phyloP scores from a whole-genome alignment of 2,888 invertebrate species.

The Melinaea menophilus region DNA sequence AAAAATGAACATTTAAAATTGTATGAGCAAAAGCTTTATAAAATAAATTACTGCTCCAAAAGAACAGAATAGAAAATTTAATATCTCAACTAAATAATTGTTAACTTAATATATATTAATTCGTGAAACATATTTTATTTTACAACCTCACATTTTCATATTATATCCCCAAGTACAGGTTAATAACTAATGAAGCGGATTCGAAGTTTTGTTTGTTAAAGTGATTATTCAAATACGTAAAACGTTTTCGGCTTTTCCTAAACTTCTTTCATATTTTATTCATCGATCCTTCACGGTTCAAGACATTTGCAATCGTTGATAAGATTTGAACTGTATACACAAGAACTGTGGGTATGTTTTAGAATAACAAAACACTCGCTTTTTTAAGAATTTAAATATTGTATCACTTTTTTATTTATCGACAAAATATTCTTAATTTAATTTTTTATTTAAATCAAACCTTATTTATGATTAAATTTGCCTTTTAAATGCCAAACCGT shows the following conservation, averaged over 20 bases:
- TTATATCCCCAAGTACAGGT: conserved; percentile 49
- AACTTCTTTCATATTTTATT: conserved; percentile 77
- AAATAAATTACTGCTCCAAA: no score
- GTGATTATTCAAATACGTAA: conserved; percentile 77
- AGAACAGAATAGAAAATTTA: not conserved
- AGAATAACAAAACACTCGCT: conserved; percentile 3
- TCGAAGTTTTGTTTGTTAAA: conserved; percentile 75
- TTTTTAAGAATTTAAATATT: conserved; percentile 16
- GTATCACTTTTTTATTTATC: conserved; percentile 43
- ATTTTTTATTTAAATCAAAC: conserved; percentile 32
- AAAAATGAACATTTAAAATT: no score
- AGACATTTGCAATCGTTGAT: conserved; percentile 64
- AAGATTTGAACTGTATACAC: conserved; percentile 46
- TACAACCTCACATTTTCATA: conserved; percentile 25
- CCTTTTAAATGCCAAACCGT: no score
- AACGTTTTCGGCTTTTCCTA: conserved; percentile 73
- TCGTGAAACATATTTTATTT: conserved; percentile 4
- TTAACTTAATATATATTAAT: not conserved
- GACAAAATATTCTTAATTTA: no score
- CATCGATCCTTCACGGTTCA: conserved; percentile 70
- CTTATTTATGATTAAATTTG: no score
- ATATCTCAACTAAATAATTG: not conserved
- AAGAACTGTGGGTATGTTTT: conserved; percentile 28
- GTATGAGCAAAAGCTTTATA: no score
- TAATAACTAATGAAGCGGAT: conserved; percentile 75